Conservation (phyloP, 1,140 invertebrate species). For the Glomeris maerens region DNA sequence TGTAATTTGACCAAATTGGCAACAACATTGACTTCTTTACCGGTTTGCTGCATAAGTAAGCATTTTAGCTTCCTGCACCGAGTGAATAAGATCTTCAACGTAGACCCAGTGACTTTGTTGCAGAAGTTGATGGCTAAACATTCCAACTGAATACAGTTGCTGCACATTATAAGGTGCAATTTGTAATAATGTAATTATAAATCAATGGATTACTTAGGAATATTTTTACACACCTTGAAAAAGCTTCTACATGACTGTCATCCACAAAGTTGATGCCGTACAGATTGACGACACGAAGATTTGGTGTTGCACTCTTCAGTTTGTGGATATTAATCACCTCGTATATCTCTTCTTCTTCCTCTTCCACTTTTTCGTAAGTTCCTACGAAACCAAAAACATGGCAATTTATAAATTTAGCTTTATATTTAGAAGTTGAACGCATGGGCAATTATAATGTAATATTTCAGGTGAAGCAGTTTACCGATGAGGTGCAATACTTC, state of each 20-base stretch:
- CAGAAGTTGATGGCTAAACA: conserved; percentile 94
- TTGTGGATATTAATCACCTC: conserved; percentile 99
- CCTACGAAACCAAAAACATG: conserved; percentile 40
- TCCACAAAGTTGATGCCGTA: conserved; percentile 98
- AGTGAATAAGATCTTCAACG: conserved; percentile 85
- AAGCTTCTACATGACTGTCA: conserved; percentile 96
- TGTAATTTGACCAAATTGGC: neutral
- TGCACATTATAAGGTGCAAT: conserved; percentile 2
- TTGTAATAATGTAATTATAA: neutral
- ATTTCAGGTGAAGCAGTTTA: conserved; percentile 28
- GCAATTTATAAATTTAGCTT: neutral
- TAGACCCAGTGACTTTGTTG: conserved; percentile 90
- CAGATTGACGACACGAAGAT: conserved; percentile 84
- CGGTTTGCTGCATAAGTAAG: conserved; percentile 89
- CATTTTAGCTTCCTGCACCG: conserved; percentile 81
- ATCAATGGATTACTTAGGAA: neutral
- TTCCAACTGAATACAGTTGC: conserved; percentile 56
- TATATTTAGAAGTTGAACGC: neutral
- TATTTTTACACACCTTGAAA: conserved; percentile 39
- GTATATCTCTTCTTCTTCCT: conserved; percentile 98
- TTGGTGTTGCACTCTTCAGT: conserved; percentile 88
- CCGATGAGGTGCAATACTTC: conserved; percentile 96
- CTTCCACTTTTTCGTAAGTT: conserved; percentile 96
- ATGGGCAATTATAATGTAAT: neutral
- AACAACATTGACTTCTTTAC: conserved; percentile 38